A percentile compares a stretch with the other conserved stretches of the same genome.
These are phyloP conservation scores for Hoplodrina blanda DNA, from an alignment of 2,888 invertebrate genomes.

Conservation along the genomic window DNA sequence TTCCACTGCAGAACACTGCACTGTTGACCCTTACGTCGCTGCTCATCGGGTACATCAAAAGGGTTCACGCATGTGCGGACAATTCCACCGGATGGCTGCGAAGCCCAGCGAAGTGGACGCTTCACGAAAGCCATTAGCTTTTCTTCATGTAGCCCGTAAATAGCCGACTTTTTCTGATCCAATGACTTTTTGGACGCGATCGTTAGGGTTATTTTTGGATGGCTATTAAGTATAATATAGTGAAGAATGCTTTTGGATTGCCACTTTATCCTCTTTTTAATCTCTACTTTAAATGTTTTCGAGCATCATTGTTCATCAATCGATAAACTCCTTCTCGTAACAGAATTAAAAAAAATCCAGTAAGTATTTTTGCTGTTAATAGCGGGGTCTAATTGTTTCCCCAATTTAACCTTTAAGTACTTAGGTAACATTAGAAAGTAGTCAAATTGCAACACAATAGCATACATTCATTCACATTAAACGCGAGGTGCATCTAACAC, in stretches of 20 bases:
- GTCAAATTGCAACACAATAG: constrained; percentile 56
- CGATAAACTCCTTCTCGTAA: neutral
- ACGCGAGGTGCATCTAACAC: constrained; percentile 55
- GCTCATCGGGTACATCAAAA: constrained; percentile 71
- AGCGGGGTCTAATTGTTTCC: constrained; percentile 23
- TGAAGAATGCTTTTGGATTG: constrained; percentile 19
- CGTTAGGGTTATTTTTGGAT: constrained; percentile 44
- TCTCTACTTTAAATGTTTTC: neutral
- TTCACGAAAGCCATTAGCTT: constrained; percentile 63
- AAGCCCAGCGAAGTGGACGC: constrained; percentile 67
- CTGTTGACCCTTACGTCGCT: constrained; percentile 37
- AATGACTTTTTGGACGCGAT: constrained; percentile 49
- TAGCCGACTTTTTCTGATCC: constrained; percentile 59
- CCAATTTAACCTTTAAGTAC: constrained; percentile 24
- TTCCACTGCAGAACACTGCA: constrained; percentile 44
- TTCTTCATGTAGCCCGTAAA: constrained; percentile 63
- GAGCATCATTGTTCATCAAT: neutral
- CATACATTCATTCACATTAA: constrained; percentile 56
- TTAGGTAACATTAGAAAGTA: constrained; percentile 41
- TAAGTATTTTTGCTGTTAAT: constrained; percentile 12
- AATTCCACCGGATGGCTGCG: constrained; percentile 71
- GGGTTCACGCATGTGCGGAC: constrained; percentile 80
- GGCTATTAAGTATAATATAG: constrained; percentile 30
- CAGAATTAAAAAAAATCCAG: neutral
- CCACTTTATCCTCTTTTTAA: neutral